phyloP scores from a whole-genome alignment of 2,888 invertebrate species.

The Erebia aethiops region DNA sequence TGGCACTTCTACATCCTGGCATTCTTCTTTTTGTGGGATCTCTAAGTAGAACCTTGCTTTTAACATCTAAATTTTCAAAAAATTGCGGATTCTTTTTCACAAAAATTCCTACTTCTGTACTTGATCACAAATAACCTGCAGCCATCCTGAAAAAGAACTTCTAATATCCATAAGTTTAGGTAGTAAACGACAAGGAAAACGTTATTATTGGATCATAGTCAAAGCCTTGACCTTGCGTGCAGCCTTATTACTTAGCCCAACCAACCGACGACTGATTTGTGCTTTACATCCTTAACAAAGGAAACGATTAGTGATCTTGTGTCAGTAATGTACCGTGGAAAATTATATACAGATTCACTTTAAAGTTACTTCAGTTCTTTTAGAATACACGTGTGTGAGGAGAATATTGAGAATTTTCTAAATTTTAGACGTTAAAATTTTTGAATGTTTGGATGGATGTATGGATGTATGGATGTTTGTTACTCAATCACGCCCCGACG shows the following conservation, averaged over 20 bases:
- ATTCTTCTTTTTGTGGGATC: too few species aligned
- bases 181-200: constrained; percentile 23
- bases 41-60: too few species aligned
- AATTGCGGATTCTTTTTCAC: too few species aligned
- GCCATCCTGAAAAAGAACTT: background rate
- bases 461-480: too few species aligned
- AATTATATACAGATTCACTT: constrained; percentile 18
- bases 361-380: background rate
- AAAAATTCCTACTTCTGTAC: background rate
- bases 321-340: constrained; percentile 27
- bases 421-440: too few species aligned
- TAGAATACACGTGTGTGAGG: background rate
- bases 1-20: too few species aligned
- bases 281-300: constrained; percentile 46
- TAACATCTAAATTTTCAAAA: too few species aligned
- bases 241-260: constrained; percentile 44
- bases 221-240: constrained; percentile 41
- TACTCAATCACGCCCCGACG: too few species aligned
- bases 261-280: constrained; percentile 46
- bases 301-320: constrained; percentile 39
- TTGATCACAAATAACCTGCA: background rate
- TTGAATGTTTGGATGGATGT: too few species aligned
- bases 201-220: constrained; percentile 14
- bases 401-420: background rate
- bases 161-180: background rate